Base-by-base conservation (phyloP, 2,797 vertebrate species). In the Carapus acus region DNA sequence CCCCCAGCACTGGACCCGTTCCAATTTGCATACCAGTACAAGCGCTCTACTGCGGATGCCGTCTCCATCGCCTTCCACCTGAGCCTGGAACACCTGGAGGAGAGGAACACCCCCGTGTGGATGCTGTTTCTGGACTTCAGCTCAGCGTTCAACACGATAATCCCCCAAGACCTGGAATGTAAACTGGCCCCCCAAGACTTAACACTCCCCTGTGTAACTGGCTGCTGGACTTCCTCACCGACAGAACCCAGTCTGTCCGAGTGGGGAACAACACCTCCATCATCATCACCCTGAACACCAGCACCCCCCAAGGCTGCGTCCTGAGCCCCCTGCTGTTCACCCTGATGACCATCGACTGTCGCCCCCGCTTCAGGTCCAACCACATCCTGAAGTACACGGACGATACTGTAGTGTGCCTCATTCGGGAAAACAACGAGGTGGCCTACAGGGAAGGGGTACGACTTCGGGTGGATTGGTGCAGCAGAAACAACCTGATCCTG, bases 111-210 rank as follows among this genome's bases (percentile, higher is more conserved):
- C 37, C 16, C 16, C 37, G 15, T 39, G 15, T 4, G 37, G 16
- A 39, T 40, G 39, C 39, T 19, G 39, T 40, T 19, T 17, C 16
- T 40, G n/a, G 39, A 40, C 18, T 39, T 39, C 37, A 39, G 37
- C 15, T 39, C 37, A 39, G 16, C 37, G 18, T 27, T 27, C 24
- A 27, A 27, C 24, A 27, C 24, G 24, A 27, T 27, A 4, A 27
- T 27, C 24, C n/a, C n/a, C n/a, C n/a, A n/a, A n/a, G n/a, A n/a
- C n/a, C 24, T 27, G 24, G 24, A 5, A 27, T 27, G 24, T 9
- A 27, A 27, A 27, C 9, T 27, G 24, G 24, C 24, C 24, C 24
- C 24, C 9, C 9, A 9, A 16, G 15, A 7, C 37, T 39, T 5
- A 39, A 39, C 8, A 39, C 37, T 16, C n/a, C 37, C 37, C 15